phyloP scores from a whole-genome alignment of 2,888 invertebrate genomes.

The Hypolimnas misippus region DNA sequence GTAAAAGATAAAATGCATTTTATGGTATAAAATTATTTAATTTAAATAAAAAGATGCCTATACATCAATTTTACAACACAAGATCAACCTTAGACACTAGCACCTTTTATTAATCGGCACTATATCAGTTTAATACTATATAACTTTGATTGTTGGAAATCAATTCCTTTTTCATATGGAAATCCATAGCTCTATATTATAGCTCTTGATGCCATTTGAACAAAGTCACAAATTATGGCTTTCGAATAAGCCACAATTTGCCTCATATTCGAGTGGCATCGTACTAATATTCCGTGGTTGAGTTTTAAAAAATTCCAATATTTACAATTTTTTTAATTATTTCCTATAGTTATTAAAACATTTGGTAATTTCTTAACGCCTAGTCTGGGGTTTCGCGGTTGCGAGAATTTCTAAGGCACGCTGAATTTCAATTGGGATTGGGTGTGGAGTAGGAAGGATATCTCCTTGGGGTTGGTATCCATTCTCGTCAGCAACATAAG shows the following conservation, averaged over 20 bases:
- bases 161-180: not conserved
- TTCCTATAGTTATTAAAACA: not conserved
- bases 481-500: slow-evolving; percentile 88
- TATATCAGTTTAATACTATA: not conserved
- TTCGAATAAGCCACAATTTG: not conserved
- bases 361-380: slow-evolving; percentile 32
- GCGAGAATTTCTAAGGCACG: slow-evolving; percentile 87
- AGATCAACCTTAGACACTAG: not conserved
- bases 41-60: not conserved
- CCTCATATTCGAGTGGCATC: not conserved
- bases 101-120: not conserved
- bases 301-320: not conserved
- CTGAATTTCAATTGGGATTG: slow-evolving; percentile 88
- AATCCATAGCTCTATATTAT: no score
- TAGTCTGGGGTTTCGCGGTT: slow-evolving; percentile 83
- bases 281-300: not conserved
- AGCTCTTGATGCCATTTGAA: not conserved
- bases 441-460: slow-evolving; percentile 86
- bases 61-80: slow-evolving; percentile 1
- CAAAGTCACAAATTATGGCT: not conserved
- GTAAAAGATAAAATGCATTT: not conserved
- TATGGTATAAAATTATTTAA: slow-evolving; percentile 5
- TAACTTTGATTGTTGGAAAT: not conserved
- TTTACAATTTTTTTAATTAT: not conserved
- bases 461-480: slow-evolving; percentile 87